phyloP scores from a whole-genome alignment of 1,140 invertebrate genomes.

The Papilio helenus region DNA sequence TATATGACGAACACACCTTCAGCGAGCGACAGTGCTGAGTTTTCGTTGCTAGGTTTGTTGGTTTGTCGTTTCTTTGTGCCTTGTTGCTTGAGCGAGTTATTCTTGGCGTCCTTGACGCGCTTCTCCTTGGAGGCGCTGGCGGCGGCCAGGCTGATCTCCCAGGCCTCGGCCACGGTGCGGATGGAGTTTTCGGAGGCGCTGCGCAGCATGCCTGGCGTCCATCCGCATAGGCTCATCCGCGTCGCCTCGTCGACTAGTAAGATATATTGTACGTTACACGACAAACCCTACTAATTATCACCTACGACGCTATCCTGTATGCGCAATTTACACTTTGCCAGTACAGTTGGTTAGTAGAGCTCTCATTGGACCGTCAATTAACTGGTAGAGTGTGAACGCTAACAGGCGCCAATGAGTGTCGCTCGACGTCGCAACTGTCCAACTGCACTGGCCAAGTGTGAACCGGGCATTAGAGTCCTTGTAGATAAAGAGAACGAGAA shows the following conservation, averaged over 20 bases:
- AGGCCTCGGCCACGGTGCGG: conserved; percentile 74
- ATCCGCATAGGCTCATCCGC: conserved; percentile 47
- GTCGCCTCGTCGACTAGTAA: conserved; percentile 60
- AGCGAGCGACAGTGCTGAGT: conserved; percentile 49
- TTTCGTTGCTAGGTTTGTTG: conserved; percentile 56
- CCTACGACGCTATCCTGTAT: not conserved
- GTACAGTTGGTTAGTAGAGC: too few relatives aligned
- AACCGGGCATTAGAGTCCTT: too few relatives aligned
- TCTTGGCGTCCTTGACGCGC: conserved; percentile 90
- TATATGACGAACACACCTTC: conserved; percentile 49
- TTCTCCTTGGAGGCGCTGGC: conserved; percentile 93
- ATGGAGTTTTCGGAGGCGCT: conserved; percentile 73
- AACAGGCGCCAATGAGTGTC: too few relatives aligned
- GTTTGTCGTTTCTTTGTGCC: conserved; percentile 66
- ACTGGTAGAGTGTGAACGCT: too few relatives aligned
- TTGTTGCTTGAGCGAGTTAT: conserved; percentile 79
- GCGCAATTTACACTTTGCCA: too few relatives aligned
- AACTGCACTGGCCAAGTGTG: too few relatives aligned
- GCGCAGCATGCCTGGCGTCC: conserved; percentile 52
- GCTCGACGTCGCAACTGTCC: too few relatives aligned
- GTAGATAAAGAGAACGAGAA: conserved; percentile 18
- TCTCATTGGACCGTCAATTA: too few relatives aligned
- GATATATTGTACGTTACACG: conserved; percentile 43
- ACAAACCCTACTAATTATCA: not conserved
- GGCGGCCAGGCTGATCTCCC: conserved; percentile 89